phyloP scores from a whole-genome alignment of 92 coral and sea anemone species.

The Muricea muricata region DNA sequence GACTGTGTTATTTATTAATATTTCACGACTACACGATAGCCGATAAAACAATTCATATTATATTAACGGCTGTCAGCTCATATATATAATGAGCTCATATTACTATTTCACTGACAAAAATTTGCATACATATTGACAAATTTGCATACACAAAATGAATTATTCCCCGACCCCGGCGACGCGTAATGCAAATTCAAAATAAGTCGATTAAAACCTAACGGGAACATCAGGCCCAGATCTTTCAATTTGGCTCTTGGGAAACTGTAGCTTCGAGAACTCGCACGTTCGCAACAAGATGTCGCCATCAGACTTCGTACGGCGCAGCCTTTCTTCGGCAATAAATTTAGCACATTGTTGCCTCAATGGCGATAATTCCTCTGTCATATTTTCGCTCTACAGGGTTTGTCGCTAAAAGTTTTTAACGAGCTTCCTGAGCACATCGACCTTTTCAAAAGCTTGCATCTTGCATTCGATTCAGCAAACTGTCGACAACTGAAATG shows the following conservation, averaged over 20 bases:
- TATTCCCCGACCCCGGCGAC: neutral
- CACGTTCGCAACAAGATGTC: neutral
- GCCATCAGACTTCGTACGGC: neutral
- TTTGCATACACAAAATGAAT: neutral
- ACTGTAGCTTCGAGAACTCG: too few species aligned
- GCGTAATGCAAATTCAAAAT: neutral
- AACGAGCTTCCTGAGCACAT: neutral
- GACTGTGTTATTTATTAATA: too few species aligned
- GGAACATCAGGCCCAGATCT: slow-evolving; percentile 3
- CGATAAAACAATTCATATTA: neutral
- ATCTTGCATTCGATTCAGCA: neutral
- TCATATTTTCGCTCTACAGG: neutral
- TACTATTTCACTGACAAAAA: neutral
- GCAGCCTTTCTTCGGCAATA: too few species aligned
- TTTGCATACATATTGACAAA: neutral
- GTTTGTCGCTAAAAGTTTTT: neutral
- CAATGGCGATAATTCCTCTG: too few species aligned
- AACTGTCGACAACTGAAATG: neutral
- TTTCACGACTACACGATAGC: too few species aligned
- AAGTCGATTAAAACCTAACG: neutral
- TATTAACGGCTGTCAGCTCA: neutral
- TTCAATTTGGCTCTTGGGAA: neutral
- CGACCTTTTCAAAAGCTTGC: neutral
- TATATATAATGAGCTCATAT: neutral
- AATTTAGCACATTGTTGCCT: too few species aligned